Evolutionary conservation across 23 tunicate species (phyloP), one percentile per base, ranked within the genome.

Genomic region (Corella eumyota): DNA sequence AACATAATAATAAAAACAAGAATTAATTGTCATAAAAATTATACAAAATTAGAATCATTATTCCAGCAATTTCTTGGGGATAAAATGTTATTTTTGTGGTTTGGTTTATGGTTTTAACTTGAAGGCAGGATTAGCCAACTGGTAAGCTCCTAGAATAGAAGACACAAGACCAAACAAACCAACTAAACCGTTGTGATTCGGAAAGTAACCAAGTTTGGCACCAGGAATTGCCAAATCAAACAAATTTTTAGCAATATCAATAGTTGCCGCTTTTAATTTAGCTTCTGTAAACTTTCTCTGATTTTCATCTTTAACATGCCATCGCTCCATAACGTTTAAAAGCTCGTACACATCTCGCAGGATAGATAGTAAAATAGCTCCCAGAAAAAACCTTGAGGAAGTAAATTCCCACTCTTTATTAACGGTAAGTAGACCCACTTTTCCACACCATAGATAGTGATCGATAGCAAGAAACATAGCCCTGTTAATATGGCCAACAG

Each of bases 371-470:
- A 78, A 17, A 17, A 88, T 75, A 5, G 96, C 65, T 0, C 48
- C 54, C 15, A 74, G 69, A 51, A 65, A 88, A 64, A 77, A 79
- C 30, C 75, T 61, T 15, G 75, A 65, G 9, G 96, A 59, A 9
- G 68, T 53, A 2, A 32, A 50, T 19, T 62, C 76, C 96, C 96
- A 88, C 31, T 55, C 33, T 45, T 88, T 88, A 53, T 88, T 73
- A n/a, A 73, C 72, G 7, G 56, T 62, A 13, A 65, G 32, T 11
- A 88, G 13, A 2, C 96, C 96, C 37, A 79, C 65, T 48, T 66
- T 61, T 22, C 96, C 96, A 61, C 78, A 30, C 96, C 96, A 88
- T 32, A 88, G n/a, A 48, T 88, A 88, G 47, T 88, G 86, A 49
- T 88, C 96, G 62, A 88, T 36, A 0, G 74, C 50, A 6, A 88